Evolutionary conservation across 2,113 vertebrate genomes (phyloP).

Genomic region (Illadopsis cleaveri): DNA sequence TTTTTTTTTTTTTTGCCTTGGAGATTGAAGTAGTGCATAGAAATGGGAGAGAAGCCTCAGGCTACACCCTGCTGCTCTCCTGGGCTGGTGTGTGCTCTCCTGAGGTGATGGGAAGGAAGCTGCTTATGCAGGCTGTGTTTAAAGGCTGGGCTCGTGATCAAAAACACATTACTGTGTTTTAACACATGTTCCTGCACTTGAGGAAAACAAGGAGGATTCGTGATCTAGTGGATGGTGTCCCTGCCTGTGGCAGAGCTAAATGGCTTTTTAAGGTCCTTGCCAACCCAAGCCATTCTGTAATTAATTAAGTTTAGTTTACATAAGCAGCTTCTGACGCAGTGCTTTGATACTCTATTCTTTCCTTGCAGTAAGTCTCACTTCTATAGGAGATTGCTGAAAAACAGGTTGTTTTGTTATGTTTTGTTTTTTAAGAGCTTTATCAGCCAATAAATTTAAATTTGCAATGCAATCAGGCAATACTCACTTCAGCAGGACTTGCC

Average conservation of each 20-base stretch:
- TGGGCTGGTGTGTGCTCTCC: background rate
- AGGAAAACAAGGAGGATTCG: background rate
- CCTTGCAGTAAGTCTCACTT: background rate
- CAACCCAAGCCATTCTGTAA: too few relatives aligned
- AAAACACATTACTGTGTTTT: accelerated
- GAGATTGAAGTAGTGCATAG: background rate
- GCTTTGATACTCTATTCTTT: background rate
- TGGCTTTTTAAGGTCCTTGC: background rate
- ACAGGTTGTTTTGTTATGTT: too few relatives aligned
- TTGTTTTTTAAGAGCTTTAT: too few relatives aligned
- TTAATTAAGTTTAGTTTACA: background rate
- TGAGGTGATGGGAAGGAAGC: background rate
- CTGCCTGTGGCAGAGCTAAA: accelerated
- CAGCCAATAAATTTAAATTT: background rate
- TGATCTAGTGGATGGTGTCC: too few relatives aligned
- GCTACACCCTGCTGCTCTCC: background rate
- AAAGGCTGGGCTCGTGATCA: background rate
- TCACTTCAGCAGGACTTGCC: background rate
- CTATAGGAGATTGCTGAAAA: background rate
- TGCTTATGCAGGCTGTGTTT: background rate
- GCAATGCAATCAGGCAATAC: background rate
- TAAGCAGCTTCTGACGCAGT: background rate
- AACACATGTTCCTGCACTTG: accelerated
- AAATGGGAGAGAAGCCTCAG: background rate
- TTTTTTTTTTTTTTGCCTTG: background rate